Percentiles rank a stretch among this genome's conserved stretches.
These are phyloP conservation scores for Monoplex corrugatus DNA, from an alignment of 2,888 invertebrate species.

Conservation along the genomic window DNA sequence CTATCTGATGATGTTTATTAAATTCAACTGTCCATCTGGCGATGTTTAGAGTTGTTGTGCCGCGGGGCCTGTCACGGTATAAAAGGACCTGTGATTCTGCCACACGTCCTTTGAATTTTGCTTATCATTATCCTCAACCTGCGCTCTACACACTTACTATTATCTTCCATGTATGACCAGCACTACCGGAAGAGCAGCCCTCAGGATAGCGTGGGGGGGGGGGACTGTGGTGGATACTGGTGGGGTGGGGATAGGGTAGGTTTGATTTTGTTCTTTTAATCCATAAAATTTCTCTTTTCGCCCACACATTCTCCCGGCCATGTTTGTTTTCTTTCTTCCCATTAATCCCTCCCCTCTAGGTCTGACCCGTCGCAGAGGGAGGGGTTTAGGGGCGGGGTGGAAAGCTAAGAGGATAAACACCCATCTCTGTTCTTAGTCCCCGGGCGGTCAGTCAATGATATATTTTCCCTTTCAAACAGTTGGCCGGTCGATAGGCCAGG, in stretches of 20 bases:
- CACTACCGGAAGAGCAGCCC: not conserved
- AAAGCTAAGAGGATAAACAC: conserved; percentile 34
- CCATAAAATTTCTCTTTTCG: conserved; percentile 30
- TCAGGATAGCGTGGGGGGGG: not conserved
- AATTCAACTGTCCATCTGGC: conserved; percentile 34
- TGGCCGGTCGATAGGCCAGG: not conserved
- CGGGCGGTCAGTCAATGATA: conserved; percentile 45
- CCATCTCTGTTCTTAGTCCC: not conserved
- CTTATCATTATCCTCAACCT: not conserved
- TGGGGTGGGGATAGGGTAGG: not conserved
- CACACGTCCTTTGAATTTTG: not conserved
- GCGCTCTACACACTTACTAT: no score
- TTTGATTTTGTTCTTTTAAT: conserved; percentile 24
- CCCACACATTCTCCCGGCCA: not conserved
- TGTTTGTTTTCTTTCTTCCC: not conserved
- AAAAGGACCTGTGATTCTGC: not conserved
- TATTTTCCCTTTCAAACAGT: conserved; percentile 46
- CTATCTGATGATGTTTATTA: conserved; percentile 22
- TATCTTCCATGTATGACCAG: not conserved
- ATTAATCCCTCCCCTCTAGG: not conserved
- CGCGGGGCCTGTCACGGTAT: not conserved
- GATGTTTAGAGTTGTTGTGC: not conserved
- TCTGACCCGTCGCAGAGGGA: not conserved
- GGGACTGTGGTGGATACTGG: no score
- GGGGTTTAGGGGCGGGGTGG: not conserved